These are phyloP conservation scores for Cyphomyrmex costatus DNA, from an alignment of 1,140 invertebrate species.

Conservation along the genomic window DNA sequence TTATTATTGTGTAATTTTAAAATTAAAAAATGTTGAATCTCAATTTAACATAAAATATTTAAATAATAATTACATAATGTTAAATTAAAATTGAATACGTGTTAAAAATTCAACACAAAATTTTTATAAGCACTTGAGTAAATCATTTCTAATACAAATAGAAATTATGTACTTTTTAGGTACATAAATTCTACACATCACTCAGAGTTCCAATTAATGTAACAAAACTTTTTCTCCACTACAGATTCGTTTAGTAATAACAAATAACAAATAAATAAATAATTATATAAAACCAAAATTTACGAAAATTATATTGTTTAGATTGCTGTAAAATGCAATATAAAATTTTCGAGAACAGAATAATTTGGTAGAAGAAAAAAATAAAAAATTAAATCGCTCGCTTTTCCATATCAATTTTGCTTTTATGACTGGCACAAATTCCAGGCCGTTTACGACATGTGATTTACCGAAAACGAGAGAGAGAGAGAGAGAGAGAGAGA, in stretches of 20 bases:
- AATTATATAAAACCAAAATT: neutral
- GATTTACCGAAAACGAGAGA: constrained; percentile 77
- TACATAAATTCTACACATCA: no score
- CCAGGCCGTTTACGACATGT: constrained; percentile 80
- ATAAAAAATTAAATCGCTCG: neutral
- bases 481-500: constrained; percentile 50
- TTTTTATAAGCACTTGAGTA: no score
- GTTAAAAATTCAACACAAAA: no score
- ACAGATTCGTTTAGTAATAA: neutral
- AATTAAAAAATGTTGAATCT: no score
- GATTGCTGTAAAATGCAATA: neutral
- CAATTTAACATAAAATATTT: no score
- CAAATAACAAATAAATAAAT: neutral
- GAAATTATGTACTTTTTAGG: no score
- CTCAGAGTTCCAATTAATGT: no score
- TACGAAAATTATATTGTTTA: neutral
- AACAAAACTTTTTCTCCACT: no score
- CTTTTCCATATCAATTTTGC: constrained; percentile 72
- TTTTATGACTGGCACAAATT: constrained; percentile 80
- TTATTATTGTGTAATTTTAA: no score
- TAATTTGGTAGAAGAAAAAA: neutral
- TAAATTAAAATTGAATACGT: no score
- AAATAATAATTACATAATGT: no score
- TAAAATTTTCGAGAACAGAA: neutral
- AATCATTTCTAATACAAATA: no score